These are phyloP conservation scores for Glyptemys insculpta DNA, from an alignment of 2,797 vertebrate genomes.

Conservation along the genomic window DNA sequence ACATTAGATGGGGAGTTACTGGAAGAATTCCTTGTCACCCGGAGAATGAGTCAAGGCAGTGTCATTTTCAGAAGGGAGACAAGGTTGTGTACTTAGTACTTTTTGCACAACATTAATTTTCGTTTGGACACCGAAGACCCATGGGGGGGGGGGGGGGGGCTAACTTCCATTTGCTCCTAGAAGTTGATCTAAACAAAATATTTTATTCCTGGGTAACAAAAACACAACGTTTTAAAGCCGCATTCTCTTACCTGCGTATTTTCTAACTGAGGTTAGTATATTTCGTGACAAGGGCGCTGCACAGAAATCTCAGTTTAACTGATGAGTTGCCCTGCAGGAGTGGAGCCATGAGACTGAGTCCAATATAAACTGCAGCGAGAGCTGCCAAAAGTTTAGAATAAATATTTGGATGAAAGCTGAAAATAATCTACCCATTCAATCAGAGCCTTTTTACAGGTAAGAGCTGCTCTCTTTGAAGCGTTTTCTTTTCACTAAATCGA, in stretches of 20 bases:
- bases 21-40: fast-evolving
- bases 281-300: neutral
- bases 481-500: neutral
- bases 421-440: constrained; percentile 70
- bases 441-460: neutral
- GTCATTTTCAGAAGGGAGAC: fast-evolving
- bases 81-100: neutral
- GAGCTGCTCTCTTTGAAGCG: neutral
- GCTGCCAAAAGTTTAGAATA: constrained; percentile 46
- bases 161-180: neutral
- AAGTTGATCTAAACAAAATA: neutral
- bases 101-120: neutral
- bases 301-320: neutral
- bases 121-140: neutral
- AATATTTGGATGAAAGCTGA: constrained; percentile 66
- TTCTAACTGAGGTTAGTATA: neutral
- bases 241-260: neutral
- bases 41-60: fast-evolving
- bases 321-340: neutral
- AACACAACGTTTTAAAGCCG: neutral
- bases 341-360: neutral
- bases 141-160: neutral
- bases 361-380: constrained; percentile 62
- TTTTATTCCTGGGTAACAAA: neutral
- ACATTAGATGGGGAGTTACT: fast-evolving